Percentiles rank a stretch among this genome's conserved stretches.
These are phyloP conservation scores for Pavo muticus DNA, from an alignment of 2,113 vertebrate species.

Conservation along the genomic window DNA sequence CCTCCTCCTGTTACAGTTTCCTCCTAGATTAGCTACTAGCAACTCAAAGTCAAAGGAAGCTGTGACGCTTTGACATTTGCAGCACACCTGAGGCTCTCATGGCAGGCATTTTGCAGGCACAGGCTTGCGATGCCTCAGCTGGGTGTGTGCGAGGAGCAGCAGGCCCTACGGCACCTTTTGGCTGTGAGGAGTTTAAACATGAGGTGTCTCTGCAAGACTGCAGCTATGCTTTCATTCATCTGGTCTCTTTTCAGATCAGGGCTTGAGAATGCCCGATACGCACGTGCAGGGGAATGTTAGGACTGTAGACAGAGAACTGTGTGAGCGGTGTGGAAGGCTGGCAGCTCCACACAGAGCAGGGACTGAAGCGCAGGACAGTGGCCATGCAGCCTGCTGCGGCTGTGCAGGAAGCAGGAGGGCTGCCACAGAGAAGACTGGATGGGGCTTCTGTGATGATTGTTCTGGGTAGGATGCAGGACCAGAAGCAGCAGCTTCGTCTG, in stretches of 20 bases:
- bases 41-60: background rate
- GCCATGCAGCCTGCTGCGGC: background rate
- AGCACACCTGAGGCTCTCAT: rapidly evolving
- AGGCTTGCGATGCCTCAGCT: rapidly evolving
- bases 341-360: background rate
- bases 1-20: background rate
- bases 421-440: no score
- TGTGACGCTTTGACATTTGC: rapidly evolving
- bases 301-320: rapidly evolving
- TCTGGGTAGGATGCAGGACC: background rate
- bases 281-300: rapidly evolving
- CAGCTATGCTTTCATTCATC: rapidly evolving
- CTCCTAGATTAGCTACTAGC: background rate
- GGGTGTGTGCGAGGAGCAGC: rapidly evolving
- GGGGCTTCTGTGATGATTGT: background rate
- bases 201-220: background rate
- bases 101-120: background rate
- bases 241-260: background rate
- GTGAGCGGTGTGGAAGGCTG: background rate
- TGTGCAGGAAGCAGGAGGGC: background rate
- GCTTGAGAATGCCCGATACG: rapidly evolving
- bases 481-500: background rate
- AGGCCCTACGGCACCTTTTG: no score
- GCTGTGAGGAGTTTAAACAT: rapidly evolving
- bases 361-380: background rate